These are phyloP conservation scores for Drosophila melanogaster DNA, from an alignment of 1,140 invertebrate species.

Conservation along the genomic window DNA sequence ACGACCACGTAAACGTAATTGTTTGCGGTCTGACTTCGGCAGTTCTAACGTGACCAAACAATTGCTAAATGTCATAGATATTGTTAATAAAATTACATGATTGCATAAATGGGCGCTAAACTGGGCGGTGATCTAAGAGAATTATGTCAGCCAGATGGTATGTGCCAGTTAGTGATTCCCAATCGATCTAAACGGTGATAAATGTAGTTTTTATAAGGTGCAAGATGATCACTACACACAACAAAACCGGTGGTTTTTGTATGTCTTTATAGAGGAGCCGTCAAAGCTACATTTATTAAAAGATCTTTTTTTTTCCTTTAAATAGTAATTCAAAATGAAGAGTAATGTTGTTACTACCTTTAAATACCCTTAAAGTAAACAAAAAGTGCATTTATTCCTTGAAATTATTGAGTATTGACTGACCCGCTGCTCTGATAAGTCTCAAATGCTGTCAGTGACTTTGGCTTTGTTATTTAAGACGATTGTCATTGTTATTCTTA, in stretches of 20 bases:
- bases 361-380: too few relatives aligned
- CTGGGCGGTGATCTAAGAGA: slow-evolving; percentile 66
- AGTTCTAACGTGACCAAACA: slow-evolving; percentile 67
- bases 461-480: slow-evolving; percentile 45
- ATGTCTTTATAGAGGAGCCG: too few relatives aligned
- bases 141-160: slow-evolving; percentile 61
- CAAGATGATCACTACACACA: neutral
- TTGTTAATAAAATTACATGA: slow-evolving; percentile 58
- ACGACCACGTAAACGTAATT: slow-evolving; percentile 60
- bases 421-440: slow-evolving; percentile 32
- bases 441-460: slow-evolving; percentile 44
- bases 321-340: too few relatives aligned
- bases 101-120: slow-evolving; percentile 58
- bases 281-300: too few relatives aligned
- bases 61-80: slow-evolving; percentile 63
- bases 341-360: too few relatives aligned
- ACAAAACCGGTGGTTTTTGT: too few relatives aligned
- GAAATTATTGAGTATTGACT: neutral
- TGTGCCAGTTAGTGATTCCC: slow-evolving; percentile 44
- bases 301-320: too few relatives aligned
- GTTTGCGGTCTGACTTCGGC: slow-evolving; percentile 46
- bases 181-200: slow-evolving; percentile 33
- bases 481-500: slow-evolving; percentile 22
- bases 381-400: too few relatives aligned
- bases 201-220: neutral